Evolutionary conservation across 1,140 invertebrate species (phyloP), one percentile per base, ranked within the genome.

Genomic region (Aphelenchoides avenae): DNA sequence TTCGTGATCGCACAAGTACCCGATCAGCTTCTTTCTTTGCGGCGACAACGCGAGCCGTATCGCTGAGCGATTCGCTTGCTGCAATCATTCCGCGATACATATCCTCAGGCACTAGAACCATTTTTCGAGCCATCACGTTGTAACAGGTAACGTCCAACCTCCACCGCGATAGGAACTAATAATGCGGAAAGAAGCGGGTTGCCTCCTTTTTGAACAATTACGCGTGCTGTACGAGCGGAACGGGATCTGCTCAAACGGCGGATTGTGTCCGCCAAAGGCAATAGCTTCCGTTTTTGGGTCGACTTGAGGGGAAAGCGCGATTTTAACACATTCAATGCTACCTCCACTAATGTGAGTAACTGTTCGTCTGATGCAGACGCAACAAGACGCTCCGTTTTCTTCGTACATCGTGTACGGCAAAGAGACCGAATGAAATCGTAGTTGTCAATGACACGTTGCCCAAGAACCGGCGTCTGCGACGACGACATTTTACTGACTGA

Each of bases 151-250:
- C 1, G 1, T 9, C 26, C 33, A 57, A 29, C 18, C 26, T 55
- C 52, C 2, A 56, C 5, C 13, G 53, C 29, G 27, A 56, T 36
- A 1, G 50, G 53, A 5, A 39, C 40, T 11, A 56, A 22, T 5
- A 56, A 18, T 57, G 53, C 51, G 20, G 49, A 22, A 5, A 56
- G 40, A 15, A 56, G 15, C 9, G 26, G 26, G 22, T 50, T 50
- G 1, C 13, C 20, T 3, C 53, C 53, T n/a, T 56, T 57, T 56
- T 56, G 53, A 39, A 56, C 29, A 20, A 56, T 6, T 1, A 51
- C 5, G 2, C 29, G 24, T 29, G 44, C 5, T 18, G 53, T 36
- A 0, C 31, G 26, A 7, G 36, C 53, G 1, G 26, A 9, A 13
- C 53, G 6, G 5, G 22, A 5, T 13, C 47, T 18, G 2, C 26